Conservation (phyloP, 2,113 vertebrate genomes). For the Passer domesticus region DNA sequence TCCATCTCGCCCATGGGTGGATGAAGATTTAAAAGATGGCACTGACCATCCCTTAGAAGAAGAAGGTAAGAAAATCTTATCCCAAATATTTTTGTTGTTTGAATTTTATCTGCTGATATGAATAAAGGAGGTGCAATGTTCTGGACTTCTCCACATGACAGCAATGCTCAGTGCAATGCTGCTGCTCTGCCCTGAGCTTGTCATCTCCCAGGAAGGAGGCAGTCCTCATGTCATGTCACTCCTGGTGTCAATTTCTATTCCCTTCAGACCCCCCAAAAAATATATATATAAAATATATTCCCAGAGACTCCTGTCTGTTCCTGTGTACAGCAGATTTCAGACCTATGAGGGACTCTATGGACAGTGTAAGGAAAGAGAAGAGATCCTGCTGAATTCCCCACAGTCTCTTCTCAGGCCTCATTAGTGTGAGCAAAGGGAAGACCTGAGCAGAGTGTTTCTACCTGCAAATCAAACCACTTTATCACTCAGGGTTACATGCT, state of each 20-base stretch:
- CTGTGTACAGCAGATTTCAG: neutral
- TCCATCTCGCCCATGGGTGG: conserved; percentile 77
- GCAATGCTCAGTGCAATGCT: neutral
- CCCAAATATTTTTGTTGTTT: neutral
- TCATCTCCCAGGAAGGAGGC: neutral
- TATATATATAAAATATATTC: neutral
- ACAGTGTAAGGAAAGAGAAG: neutral
- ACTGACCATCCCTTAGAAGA: conserved; percentile 70
- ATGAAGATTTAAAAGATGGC: conserved; percentile 84
- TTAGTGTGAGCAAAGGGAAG: neutral
- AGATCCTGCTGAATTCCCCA: neutral
- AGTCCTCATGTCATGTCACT: neutral
- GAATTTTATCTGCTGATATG: neutral
- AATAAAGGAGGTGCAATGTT: neutral
- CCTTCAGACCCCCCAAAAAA: neutral
- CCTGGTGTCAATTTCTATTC: neutral
- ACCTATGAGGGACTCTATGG: neutral
- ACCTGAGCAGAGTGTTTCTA: neutral
- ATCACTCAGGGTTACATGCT: neutral
- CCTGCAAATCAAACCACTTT: neutral
- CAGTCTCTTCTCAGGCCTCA: neutral
- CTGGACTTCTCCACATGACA: neutral
- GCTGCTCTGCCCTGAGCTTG: neutral
- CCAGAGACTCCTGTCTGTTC: neutral
- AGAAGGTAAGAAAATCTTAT: conserved; percentile 69